Evolutionary conservation across 2,113 vertebrate species (phyloP).

Genomic region (Sterrhoptilus dennistouni): DNA sequence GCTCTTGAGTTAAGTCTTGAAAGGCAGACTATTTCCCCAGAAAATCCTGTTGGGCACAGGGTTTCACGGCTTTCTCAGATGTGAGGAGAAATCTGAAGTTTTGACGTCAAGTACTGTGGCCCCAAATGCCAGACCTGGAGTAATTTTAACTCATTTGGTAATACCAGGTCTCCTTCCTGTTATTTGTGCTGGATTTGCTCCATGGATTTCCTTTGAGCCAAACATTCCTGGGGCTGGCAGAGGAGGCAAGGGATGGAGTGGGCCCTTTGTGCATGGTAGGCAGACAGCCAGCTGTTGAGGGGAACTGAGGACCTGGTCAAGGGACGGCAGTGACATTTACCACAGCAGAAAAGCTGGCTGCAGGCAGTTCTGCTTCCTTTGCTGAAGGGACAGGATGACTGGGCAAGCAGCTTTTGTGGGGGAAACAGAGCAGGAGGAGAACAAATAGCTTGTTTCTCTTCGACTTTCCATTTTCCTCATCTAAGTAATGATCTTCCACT

Average conservation of each 20-base stretch:
- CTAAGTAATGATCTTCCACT: background rate
- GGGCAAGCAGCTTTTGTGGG: background rate
- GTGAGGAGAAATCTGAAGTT: background rate
- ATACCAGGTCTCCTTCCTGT: background rate
- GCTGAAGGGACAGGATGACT: constrained; percentile 21
- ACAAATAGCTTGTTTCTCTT: background rate
- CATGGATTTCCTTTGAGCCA: background rate
- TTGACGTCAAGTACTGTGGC: background rate
- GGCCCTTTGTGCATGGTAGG: background rate
- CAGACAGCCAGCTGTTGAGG: background rate
- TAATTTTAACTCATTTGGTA: background rate
- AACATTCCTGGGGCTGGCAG: background rate
- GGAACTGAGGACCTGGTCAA: background rate
- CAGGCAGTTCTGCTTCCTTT: constrained; percentile 3
- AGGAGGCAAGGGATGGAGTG: rapidly evolving
- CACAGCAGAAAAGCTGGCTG: background rate
- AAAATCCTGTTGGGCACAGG: rapidly evolving
- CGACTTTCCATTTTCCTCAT: constrained; percentile 7
- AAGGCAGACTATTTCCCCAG: background rate
- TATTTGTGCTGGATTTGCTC: background rate
- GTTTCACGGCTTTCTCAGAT: background rate
- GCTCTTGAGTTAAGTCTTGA: background rate
- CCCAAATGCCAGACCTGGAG: background rate
- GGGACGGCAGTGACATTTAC: constrained; percentile 4
- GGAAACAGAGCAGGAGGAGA: background rate